Conservation (phyloP, 2,797 vertebrate species). For the Brachymystax lenok region DNA sequence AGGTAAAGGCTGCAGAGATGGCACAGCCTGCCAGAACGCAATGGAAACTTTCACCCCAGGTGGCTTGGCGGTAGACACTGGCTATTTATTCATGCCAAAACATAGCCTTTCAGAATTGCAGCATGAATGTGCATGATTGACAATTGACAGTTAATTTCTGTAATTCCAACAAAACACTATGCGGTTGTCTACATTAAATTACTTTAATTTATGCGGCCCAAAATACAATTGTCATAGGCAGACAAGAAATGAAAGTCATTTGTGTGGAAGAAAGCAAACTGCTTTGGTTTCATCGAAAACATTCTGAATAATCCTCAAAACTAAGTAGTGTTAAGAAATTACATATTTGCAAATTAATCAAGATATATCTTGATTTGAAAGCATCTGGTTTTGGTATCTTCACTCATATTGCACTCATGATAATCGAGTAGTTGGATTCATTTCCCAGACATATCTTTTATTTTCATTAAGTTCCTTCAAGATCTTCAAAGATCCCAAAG, state of each 20-base stretch:
- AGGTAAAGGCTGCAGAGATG: slow-evolving; percentile 31
- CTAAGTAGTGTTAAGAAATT: neutral
- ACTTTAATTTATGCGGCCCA: neutral
- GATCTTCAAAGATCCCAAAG: neutral
- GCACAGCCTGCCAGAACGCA: slow-evolving; percentile 67
- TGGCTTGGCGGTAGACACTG: slow-evolving; percentile 22
- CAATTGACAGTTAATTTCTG: neutral
- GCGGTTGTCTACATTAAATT: neutral
- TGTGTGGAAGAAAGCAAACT: too few species aligned
- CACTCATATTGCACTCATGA: neutral
- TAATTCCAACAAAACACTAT: neutral
- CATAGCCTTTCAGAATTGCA: neutral
- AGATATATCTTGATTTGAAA: neutral
- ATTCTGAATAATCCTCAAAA: neutral
- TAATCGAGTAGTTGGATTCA: neutral
- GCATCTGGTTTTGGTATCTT: neutral
- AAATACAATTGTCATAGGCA: too few species aligned
- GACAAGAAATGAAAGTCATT: too few species aligned
- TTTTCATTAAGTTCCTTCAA: neutral
- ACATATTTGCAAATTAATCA: neutral
- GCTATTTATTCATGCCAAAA: slow-evolving; percentile 28
- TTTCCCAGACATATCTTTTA: neutral
- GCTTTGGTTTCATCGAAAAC: too few species aligned
- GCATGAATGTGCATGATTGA: neutral
- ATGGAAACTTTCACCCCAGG: slow-evolving; percentile 71